Evolutionary conservation across 1,140 invertebrate species (phyloP).

Genomic region (Drosophila subpulchrella): DNA sequence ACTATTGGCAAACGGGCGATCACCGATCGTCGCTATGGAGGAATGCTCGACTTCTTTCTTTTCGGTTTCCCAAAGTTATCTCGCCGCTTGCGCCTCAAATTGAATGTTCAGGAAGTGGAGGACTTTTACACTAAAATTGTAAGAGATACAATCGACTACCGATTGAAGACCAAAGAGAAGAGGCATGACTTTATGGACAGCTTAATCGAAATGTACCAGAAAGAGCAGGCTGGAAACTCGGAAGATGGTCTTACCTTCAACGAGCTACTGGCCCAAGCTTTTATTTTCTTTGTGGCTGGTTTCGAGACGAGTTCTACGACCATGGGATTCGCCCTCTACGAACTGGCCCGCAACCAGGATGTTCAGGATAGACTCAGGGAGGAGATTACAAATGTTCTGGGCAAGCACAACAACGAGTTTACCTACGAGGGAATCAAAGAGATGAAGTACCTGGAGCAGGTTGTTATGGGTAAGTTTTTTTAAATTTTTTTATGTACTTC

Average conservation of each 20-base stretch:
- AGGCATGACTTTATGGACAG: slow-evolving; percentile 87
- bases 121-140: slow-evolving; percentile 85
- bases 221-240: slow-evolving; percentile 42
- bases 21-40: slow-evolving; percentile 38
- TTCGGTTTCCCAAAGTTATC: slow-evolving; percentile 62
- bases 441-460: slow-evolving; percentile 87
- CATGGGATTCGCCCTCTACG: slow-evolving; percentile 87
- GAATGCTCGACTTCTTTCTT: slow-evolving; percentile 45
- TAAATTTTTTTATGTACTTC: too few relatives aligned
- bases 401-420: slow-evolving; percentile 85
- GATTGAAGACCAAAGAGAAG: slow-evolving; percentile 84
- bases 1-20: slow-evolving; percentile 74
- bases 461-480: slow-evolving; percentile 86
- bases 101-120: slow-evolving; percentile 70
- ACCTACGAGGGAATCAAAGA: slow-evolving; percentile 87
- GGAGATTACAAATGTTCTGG: slow-evolving; percentile 86
- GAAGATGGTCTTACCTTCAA: slow-evolving; percentile 57
- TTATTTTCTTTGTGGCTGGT: slow-evolving; percentile 88
- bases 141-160: slow-evolving; percentile 84
- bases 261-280: slow-evolving; percentile 86
- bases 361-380: slow-evolving; percentile 87
- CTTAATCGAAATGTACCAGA: slow-evolving; percentile 85
- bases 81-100: slow-evolving; percentile 41
- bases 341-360: slow-evolving; percentile 87
- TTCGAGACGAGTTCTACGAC: slow-evolving; percentile 89